These are phyloP conservation scores for Lagocephalus sceleratus DNA, from an alignment of 2,797 vertebrate species.

Conservation along the genomic window DNA sequence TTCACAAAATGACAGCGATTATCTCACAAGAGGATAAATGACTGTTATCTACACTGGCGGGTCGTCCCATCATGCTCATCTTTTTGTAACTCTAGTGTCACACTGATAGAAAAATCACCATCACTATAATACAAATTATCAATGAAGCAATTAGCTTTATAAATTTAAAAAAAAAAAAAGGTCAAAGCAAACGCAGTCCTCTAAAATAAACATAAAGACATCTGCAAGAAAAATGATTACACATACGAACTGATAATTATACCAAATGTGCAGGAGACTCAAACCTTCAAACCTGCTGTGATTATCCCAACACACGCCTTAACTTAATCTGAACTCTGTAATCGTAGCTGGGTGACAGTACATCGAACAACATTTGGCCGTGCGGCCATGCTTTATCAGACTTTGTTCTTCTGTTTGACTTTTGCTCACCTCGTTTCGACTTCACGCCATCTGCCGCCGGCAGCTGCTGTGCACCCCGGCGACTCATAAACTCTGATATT, in stretches of 20 bases:
- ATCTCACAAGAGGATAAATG: slow-evolving; percentile 73
- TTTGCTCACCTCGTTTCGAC: slow-evolving; percentile 25
- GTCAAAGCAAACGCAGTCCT: slow-evolving; percentile 56
- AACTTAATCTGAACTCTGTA: slow-evolving; percentile 17
- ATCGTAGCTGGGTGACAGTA: slow-evolving; percentile 45
- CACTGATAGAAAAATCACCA: slow-evolving; percentile 69
- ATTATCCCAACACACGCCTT: no score
- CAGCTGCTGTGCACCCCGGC: slow-evolving; percentile 23
- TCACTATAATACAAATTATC: slow-evolving; percentile 68
- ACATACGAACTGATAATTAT: slow-evolving; percentile 58
- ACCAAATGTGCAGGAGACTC: slow-evolving; percentile 23
- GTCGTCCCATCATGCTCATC: slow-evolving; percentile 76
- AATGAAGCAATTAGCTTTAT: slow-evolving; percentile 64
- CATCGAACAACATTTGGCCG: slow-evolving; percentile 53
- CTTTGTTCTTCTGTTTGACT: slow-evolving; percentile 26
- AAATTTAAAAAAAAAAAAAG: slow-evolving; percentile 74
- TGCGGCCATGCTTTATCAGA: slow-evolving; percentile 67
- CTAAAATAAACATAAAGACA: slow-evolving; percentile 61
- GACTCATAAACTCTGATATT: slow-evolving; percentile 30
- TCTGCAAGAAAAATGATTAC: slow-evolving; percentile 53
- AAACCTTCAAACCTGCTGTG: slow-evolving; percentile 34
- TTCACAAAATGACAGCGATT: slow-evolving; percentile 73
- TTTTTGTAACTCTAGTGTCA: slow-evolving; percentile 59
- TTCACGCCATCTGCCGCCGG: slow-evolving; percentile 18
- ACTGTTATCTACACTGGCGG: slow-evolving; percentile 71